These are phyloP conservation scores for Bactericera cockerelli DNA, from an alignment of 1,140 invertebrate species.

Conservation along the genomic window DNA sequence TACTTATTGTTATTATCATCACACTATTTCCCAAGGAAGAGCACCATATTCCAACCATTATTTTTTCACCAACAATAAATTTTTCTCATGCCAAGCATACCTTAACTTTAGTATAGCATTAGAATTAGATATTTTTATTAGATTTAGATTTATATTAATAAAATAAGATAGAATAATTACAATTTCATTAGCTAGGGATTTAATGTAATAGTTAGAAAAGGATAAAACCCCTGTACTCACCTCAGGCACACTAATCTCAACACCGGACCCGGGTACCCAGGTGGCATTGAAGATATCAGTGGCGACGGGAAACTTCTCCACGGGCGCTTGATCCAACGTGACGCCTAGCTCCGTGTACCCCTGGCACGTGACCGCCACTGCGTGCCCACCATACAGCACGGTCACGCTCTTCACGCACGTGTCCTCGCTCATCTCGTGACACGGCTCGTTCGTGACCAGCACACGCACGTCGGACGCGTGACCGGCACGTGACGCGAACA, in stretches of 20 bases:
- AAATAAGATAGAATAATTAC: too few relatives aligned
- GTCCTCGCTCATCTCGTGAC: constrained; percentile 32
- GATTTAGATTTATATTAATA: too few relatives aligned
- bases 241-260: constrained; percentile 30
- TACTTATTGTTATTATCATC: too few relatives aligned
- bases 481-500: not conserved
- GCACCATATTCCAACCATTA: too few relatives aligned
- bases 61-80: too few relatives aligned
- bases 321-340: constrained; percentile 25
- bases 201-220: too few relatives aligned
- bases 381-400: constrained; percentile 44
- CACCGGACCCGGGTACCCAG: constrained; percentile 26
- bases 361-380: constrained; percentile 34
- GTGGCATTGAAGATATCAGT: constrained; percentile 30
- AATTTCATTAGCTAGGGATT: too few relatives aligned
- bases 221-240: too few relatives aligned
- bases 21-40: too few relatives aligned
- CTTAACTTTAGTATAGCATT: too few relatives aligned
- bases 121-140: too few relatives aligned
- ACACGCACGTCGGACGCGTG: not conserved
- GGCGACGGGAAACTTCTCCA: constrained; percentile 27
- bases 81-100: too few relatives aligned
- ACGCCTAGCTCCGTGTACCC: constrained; percentile 23
- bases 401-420: constrained; percentile 45
- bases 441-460: constrained; percentile 40